Percentiles rank a stretch among this genome's conserved stretches.
Evolutionary conservation across 2,797 vertebrate genomes (phyloP).

Genomic region (Cossypha heuglini): DNA sequence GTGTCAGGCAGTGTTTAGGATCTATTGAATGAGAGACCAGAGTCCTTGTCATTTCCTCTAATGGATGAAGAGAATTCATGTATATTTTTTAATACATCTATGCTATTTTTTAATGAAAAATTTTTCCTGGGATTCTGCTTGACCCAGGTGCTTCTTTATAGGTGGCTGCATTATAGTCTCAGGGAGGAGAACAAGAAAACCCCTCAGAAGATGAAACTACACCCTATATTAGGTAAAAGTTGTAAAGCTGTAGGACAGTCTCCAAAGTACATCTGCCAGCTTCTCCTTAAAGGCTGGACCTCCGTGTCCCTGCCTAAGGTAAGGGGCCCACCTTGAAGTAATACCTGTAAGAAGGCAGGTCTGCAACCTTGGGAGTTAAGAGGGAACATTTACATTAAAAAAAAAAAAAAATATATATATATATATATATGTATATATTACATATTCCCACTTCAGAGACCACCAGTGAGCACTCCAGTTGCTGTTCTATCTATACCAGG

Average conservation of each 20-base stretch:
- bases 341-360: not conserved
- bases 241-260: not conserved
- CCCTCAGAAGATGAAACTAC: not conserved
- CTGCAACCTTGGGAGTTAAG: not conserved
- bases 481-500: not conserved
- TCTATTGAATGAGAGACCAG: not conserved
- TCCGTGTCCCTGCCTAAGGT: not conserved
- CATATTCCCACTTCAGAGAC: not conserved
- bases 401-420: too few species aligned
- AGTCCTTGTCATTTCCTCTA: not conserved
- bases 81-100: not conserved
- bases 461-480: rapidly evolving
- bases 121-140: not conserved
- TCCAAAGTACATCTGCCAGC: not conserved
- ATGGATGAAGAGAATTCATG: not conserved
- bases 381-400: not conserved
- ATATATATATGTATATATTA: too few species aligned
- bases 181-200: not conserved
- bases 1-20: not conserved
- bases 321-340: not conserved
- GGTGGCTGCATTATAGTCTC: rapidly evolving
- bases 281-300: not conserved
- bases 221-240: not conserved
- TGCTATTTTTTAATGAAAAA: not conserved
- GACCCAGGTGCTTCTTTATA: not conserved